Conservation (phyloP, 2,797 vertebrate genomes). For the Macropus fuliginosus region DNA sequence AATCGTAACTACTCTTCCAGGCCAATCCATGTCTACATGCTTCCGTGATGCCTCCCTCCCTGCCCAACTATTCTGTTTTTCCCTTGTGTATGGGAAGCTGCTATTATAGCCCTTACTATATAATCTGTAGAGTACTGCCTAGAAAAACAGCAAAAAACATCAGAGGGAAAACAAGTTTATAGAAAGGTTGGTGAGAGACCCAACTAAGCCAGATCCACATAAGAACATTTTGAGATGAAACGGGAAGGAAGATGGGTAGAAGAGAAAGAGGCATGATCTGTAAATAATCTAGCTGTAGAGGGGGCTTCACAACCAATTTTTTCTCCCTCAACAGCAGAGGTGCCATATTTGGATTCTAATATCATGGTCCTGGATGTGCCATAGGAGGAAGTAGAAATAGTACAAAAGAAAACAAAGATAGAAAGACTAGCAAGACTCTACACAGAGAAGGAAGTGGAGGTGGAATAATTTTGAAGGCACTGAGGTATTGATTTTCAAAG, state of each 20-base stretch:
- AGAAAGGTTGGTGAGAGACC: not conserved
- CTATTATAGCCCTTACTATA: not conserved
- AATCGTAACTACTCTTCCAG: slow-evolving; percentile 9
- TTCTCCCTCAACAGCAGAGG: not conserved
- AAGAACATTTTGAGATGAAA: not conserved
- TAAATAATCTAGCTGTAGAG: not conserved
- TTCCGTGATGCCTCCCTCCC: not conserved
- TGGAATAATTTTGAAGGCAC: not conserved
- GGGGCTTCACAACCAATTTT: not conserved
- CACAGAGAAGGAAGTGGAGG: not conserved
- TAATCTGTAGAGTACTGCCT: not conserved
- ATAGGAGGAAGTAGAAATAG: not conserved
- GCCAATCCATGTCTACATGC: not conserved
- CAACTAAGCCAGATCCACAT: not conserved
- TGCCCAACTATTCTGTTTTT: not conserved
- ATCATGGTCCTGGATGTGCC: not conserved
- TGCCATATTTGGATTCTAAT: not conserved
- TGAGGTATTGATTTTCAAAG: not conserved
- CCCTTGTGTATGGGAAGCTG: not conserved
- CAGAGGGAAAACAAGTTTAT: not conserved
- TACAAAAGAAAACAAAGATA: not conserved
- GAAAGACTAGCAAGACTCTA: not conserved
- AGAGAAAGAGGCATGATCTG: not conserved
- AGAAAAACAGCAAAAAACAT: not conserved
- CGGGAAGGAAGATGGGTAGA: not conserved